Percentiles rank a stretch among this genome's conserved stretches.
phyloP scores from a whole-genome alignment of 2,113 vertebrate species.

The Proterorhinus semilunaris region DNA sequence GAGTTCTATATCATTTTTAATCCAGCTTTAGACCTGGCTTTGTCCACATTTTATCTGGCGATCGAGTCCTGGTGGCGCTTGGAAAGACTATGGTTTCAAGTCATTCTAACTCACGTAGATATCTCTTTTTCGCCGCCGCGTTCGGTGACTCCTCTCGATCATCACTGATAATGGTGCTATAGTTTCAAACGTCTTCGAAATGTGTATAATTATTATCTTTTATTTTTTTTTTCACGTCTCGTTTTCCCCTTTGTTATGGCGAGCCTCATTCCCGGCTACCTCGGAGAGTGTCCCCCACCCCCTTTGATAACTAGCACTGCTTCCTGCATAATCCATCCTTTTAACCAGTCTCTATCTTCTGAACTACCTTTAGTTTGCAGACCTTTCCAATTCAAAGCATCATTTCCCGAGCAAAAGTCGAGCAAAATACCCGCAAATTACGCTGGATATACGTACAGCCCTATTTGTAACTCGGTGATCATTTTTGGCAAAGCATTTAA shows the following conservation, averaged over 20 bases:
- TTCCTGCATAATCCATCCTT: slow-evolving; percentile 4
- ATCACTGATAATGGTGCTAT: slow-evolving; percentile 84
- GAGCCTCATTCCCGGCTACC: slow-evolving; percentile 78
- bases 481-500: too few species aligned
- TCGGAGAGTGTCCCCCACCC: slow-evolving; percentile 67
- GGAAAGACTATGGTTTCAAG: background rate
- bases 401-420: too few species aligned
- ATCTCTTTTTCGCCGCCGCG: background rate
- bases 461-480: too few species aligned
- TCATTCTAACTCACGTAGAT: background rate
- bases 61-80: too few species aligned
- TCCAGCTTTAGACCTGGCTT: too few species aligned
- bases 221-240: slow-evolving; percentile 27
- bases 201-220: slow-evolving; percentile 49
- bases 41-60: too few species aligned
- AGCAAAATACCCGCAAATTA: too few species aligned
- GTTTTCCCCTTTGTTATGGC: slow-evolving; percentile 43
- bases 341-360: background rate
- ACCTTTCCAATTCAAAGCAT: too few species aligned
- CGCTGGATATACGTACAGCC: too few species aligned
- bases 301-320: slow-evolving; percentile 31
- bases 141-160: slow-evolving; percentile 41
- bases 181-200: slow-evolving; percentile 58
- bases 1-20: background rate
- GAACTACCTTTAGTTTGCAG: background rate